A percentile compares a stretch with the other conserved stretches of the same genome.
Evolutionary conservation across 1,140 invertebrate genomes (phyloP).

Genomic region (Samia ricini): DNA sequence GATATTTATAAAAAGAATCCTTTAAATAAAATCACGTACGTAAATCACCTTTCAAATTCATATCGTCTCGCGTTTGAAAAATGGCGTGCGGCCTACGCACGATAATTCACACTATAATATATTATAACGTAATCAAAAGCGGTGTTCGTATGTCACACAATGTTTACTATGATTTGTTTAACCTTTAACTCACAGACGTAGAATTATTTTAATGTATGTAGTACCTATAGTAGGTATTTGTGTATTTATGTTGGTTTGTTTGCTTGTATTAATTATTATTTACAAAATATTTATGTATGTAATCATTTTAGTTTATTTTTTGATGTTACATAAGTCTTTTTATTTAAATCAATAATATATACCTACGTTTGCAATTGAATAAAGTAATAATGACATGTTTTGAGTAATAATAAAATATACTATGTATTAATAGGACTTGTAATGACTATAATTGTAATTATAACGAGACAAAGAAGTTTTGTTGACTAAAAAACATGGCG

Average conservation of each 20-base stretch:
- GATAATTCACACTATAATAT: neutral
- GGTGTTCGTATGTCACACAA: constrained; percentile 28
- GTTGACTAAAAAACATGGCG: too few species aligned
- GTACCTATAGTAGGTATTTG: neutral
- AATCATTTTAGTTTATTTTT: too few species aligned
- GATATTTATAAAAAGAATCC: neutral
- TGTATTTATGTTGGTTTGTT: neutral
- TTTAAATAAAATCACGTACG: neutral
- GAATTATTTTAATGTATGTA: neutral
- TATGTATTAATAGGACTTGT: too few species aligned
- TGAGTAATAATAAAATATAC: too few species aligned
- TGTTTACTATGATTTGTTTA: constrained; percentile 6
- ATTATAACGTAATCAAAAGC: constrained; percentile 20
- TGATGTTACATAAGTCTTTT: too few species aligned
- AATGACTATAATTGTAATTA: too few species aligned
- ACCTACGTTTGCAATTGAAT: too few species aligned
- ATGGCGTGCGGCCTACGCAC: neutral
- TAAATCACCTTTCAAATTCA: neutral
- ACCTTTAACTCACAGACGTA: neutral
- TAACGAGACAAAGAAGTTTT: too few species aligned
- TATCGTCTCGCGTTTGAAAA: neutral
- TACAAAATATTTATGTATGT: too few species aligned
- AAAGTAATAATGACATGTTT: too few species aligned
- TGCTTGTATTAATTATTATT: neutral
- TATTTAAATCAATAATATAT: too few species aligned